phyloP scores from a whole-genome alignment of 2,888 invertebrate species.

The Thereva unica region DNA sequence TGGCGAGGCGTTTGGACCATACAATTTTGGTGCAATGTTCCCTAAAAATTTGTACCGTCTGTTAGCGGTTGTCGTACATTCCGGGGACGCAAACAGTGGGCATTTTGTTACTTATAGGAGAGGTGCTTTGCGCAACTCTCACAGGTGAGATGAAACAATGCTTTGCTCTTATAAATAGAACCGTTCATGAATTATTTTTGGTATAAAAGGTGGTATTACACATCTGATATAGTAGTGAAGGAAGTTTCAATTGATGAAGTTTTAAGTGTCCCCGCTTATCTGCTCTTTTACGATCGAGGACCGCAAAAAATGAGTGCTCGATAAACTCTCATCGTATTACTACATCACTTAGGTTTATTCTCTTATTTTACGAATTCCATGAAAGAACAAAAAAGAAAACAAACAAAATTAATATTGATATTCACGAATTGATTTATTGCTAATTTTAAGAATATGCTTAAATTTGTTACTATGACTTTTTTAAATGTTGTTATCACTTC shows the following conservation, averaged over 20 bases:
- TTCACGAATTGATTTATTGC: too few species aligned
- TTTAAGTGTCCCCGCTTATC: constrained; percentile 82
- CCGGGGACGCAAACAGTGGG: constrained; percentile 86
- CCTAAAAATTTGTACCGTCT: constrained; percentile 74
- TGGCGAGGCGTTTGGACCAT: constrained; percentile 49
- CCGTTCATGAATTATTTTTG: neutral
- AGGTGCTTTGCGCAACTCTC: constrained; percentile 61
- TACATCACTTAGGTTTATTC: neutral
- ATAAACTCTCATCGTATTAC: constrained; percentile 30
- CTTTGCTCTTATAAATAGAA: neutral
- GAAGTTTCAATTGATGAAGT: constrained; percentile 82
- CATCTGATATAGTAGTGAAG: constrained; percentile 83
- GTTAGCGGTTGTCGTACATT: constrained; percentile 85
- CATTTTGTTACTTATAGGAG: constrained; percentile 94
- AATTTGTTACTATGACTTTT: too few species aligned
- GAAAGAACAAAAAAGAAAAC: too few species aligned
- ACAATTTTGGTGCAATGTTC: constrained; percentile 55
- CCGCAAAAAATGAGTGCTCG: constrained; percentile 51
- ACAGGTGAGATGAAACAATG: constrained; percentile 51
- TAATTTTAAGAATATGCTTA: too few species aligned
- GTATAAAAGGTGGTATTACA: constrained; percentile 76
- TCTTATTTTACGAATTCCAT: too few species aligned
- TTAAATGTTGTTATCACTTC: too few species aligned
- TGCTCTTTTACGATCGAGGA: constrained; percentile 84
- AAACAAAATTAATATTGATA: too few species aligned